Base-by-base conservation (phyloP, 37 sponge, comb jelly and placozoan species). In the Trichoplax adhaerens region DNA sequence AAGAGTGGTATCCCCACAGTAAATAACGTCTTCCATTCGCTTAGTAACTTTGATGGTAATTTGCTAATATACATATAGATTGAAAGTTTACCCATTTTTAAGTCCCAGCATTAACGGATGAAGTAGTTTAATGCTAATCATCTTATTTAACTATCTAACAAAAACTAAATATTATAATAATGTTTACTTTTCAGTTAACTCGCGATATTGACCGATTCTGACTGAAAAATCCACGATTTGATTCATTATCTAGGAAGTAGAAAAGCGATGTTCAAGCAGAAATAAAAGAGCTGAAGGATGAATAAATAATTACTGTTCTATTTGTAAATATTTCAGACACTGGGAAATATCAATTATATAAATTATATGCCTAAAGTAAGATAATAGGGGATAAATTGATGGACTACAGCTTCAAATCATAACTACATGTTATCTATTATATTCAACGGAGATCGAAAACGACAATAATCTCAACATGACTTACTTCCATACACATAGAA, bases 11-110 rank as follows among this genome's bases (percentile, higher is more conserved):
- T 60, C 6, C 94, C 94, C 3, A 75, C 70, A 8, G 84, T 65
- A 50, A 91, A 75, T 72, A 81, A 72, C 5, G 78, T 58, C 83
- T 91, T 87, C 93, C 93, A 91, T 57, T 87, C 83, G 8, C 63
- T 51, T 56, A 87, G 77, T 62, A 91, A 55, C 54, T 91, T 87
- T 10, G 76, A 75, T 54, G 93, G 93, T 29, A 1, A 87, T 81
- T 58, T 75, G 74, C 4, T 79, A 81, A 62, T n/a, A 70, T 46
- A 29, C 29, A 29, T 29, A 29, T 29, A 29, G 29, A 29, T 29
- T 29, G 29, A 29, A 29, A 29, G 29, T 29, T 29, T 29, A 29
- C 29, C 29, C 29, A 29, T 29, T 29, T 29, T 29, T 29, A 29
- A 29, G 29, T 29, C 29, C 29, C 29, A 29, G 29, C 29, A 0